Base-by-base conservation (phyloP, 2,113 vertebrate genomes). In the Neofelis nebulosa region DNA sequence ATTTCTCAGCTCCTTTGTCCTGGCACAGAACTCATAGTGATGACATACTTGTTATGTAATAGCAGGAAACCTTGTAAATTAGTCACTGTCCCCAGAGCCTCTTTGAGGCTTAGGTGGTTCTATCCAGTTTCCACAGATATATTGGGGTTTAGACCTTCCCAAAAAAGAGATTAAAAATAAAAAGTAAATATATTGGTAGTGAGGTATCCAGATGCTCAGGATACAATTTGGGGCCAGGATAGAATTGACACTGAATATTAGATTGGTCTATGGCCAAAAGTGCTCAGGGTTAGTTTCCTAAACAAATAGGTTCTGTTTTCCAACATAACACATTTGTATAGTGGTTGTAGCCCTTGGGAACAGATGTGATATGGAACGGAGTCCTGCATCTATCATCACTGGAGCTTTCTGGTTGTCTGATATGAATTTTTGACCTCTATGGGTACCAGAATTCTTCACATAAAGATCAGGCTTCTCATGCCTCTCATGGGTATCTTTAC, bases 381-480 rank as follows among this genome's bases (percentile, higher is more conserved):
- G n/a, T 50, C 31, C 29, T 36, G 15, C 4, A 25, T 95, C 21
- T 94, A n/a, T 82, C 29, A 31, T 76, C 23, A 89, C 21, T 68
- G 55, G 21, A 66, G 7, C 18, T 92, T 82, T 23, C 57, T 81
- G 7, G 27, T 76, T 89, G 33, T 50, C 11, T 76, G n/a, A 55
- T 48, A 8, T 4, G 21, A 41, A 6, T 48, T 85, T 81, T 81
- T 73, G n/a, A 81, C 25, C 18, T 15, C 52, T 61, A 63, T 36
- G 52, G 5, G 61, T 41, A n/a, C 33, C 84, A 36, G 31, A 65
- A 45, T 63, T 91, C 66, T 89, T 97, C 71, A 86, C 45, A 48
- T 85, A 74, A 95, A 94, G 96, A 93, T 80, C 31, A 69, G 23
- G 12, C 19, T 76, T 85, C 52, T 91, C 63, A 45, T 90, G 33